Base-by-base conservation (phyloP, 2,797 vertebrate genomes). In the Hypotaenidia philippensis region DNA sequence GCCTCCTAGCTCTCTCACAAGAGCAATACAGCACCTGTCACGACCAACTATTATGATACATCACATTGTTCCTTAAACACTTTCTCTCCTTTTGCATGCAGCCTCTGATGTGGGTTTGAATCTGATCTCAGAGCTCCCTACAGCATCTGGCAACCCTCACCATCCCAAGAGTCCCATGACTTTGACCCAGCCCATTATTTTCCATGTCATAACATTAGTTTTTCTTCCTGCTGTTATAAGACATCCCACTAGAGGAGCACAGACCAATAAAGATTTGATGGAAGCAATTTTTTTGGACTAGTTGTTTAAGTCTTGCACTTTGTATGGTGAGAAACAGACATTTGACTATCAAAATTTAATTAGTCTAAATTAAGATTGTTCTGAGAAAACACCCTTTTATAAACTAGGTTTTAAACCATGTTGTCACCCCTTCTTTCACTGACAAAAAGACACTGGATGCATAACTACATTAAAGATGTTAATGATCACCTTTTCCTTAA, bases 1-100 rank as follows among this genome's bases (percentile, higher is more conserved):
- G 21, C 16, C 20, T 49, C n/a, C 20, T 7, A 19, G 15, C 0
- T 0, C n/a, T 70, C 31, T 44, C 25, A 14, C 22, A 38, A 83
- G 9, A 74, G 22, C n/a, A 27, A 53, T 20, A 44, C 25, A 53
- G 31, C 23, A 40, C 5, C 69, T 32, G 20, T 34, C 31, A 21
- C 3, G 8, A 50, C 26, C 34, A 57, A 1, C 12, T 36, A 38
- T 55, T 44, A 34, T 19, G 19, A 74, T 44, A 44, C 13, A 44
- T 17, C 29, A 25, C 18, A 25, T 22, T 60, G 34, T 45, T 59
- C 40, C 53, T 27, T 5, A 64, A 47, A 40, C 21, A 8, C 1
- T 50, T 49, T 27, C 31, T 15, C 40, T 59, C 44, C 31, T n/a
- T 45, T 31, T 9, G 5, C 32, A 59, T 4, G 8, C 6, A 8